These are phyloP conservation scores for Lepisosteus oculatus DNA, from an alignment of 2,113 vertebrate species.

Conservation along the genomic window DNA sequence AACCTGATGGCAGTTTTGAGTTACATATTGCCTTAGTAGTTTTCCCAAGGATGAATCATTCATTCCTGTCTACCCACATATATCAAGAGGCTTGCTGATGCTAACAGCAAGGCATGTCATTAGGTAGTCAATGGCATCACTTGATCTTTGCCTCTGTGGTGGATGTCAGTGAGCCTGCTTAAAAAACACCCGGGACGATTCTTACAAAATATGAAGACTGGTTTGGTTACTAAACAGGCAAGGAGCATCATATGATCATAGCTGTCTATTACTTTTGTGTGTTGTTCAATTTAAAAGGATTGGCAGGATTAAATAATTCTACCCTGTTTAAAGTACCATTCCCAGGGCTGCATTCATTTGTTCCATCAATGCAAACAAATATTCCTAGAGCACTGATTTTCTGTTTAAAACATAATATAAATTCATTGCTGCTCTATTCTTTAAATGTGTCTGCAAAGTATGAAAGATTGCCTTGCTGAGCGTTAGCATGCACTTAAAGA, in stretches of 20 bases:
- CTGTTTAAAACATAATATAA: no score
- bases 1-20: neutral
- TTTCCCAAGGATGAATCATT: slow-evolving; percentile 59
- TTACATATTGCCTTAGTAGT: slow-evolving; percentile 10
- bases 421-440: neutral
- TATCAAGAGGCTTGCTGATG: slow-evolving; percentile 55
- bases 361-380: neutral
- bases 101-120: slow-evolving; percentile 54
- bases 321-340: slow-evolving; percentile 7
- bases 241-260: no score
- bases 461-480: neutral
- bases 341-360: slow-evolving; percentile 5
- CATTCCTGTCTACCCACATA: slow-evolving; percentile 60
- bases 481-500: slow-evolving; percentile 27
- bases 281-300: no score
- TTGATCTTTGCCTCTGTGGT: slow-evolving; percentile 52
- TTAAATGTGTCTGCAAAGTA: neutral
- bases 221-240: no score
- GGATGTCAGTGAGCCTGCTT: slow-evolving; percentile 36
- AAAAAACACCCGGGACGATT: slow-evolving; percentile 21
- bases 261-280: no score
- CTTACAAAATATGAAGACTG: no score
- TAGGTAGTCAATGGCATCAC: slow-evolving; percentile 55
- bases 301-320: neutral
- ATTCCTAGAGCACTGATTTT: no score